A percentile compares a stretch with the other conserved stretches of the same genome.
Conservation (phyloP, 1,140 invertebrate genomes). For the Sitobion miscanthi region DNA sequence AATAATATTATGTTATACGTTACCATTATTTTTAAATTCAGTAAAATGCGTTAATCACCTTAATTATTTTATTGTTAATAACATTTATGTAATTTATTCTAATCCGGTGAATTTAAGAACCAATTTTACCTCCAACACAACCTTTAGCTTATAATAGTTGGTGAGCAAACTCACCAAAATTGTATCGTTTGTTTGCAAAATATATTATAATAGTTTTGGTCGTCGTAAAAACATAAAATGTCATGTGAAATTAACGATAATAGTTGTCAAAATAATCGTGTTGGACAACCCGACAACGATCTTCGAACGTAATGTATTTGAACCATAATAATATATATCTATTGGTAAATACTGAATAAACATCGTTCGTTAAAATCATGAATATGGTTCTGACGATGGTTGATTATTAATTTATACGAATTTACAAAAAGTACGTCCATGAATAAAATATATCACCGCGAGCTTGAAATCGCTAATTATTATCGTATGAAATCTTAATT, state of each 20-base stretch:
- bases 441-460: background rate
- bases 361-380: background rate
- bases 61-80: no score
- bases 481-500: background rate
- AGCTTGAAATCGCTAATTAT: background rate
- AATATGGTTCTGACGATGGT: background rate
- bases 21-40: no score
- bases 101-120: no score
- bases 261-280: background rate
- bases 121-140: no score
- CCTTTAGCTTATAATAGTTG: no score
- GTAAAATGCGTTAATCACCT: no score
- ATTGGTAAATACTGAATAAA: background rate
- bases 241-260: background rate
- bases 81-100: no score
- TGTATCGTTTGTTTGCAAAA: no score
- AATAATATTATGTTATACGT: no score
- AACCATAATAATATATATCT: background rate
- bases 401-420: background rate
- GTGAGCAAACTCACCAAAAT: no score
- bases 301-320: background rate
- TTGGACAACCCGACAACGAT: background rate
- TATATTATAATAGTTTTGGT: background rate
- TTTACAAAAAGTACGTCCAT: background rate
- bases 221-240: background rate